These are phyloP conservation scores for Rhodinocichla rosea DNA, from an alignment of 2,113 vertebrate genomes.

Conservation along the genomic window DNA sequence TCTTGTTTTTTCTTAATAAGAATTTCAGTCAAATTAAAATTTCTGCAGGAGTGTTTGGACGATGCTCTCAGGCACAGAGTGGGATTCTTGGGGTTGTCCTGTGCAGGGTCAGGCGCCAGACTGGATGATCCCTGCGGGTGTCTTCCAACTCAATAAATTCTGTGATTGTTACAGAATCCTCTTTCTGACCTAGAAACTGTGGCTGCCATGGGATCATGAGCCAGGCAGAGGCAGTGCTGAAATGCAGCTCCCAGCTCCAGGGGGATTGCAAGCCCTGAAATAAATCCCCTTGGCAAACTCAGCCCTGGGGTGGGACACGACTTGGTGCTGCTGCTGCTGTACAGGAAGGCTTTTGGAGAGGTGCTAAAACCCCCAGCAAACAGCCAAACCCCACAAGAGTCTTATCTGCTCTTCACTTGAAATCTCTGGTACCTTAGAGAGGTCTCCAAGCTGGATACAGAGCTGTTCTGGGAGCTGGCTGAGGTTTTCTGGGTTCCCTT, in stretches of 20 bases:
- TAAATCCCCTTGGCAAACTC: neutral
- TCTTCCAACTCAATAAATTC: neutral
- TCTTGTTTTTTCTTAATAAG: neutral
- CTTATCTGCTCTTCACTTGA: neutral
- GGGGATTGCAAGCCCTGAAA: neutral
- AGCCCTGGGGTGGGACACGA: neutral
- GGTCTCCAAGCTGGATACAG: neutral
- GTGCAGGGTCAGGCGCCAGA: too few species aligned
- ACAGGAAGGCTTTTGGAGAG: neutral
- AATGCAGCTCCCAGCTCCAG: neutral
- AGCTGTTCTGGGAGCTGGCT: neutral
- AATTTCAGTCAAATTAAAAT: neutral
- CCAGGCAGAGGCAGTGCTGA: fast-evolving
- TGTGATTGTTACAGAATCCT: neutral
- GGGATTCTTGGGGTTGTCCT: neutral
- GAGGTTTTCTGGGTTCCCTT: neutral
- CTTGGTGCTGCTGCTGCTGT: neutral
- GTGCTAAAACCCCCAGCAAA: fast-evolving
- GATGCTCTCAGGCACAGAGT: fast-evolving
- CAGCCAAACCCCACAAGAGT: neutral
- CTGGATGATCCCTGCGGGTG: neutral
- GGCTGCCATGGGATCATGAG: neutral
- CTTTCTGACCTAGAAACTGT: neutral
- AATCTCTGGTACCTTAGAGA: neutral
- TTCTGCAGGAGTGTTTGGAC: neutral